Evolutionary conservation across 2,797 vertebrate genomes (phyloP).

Genomic region (Danio kyathit): DNA sequence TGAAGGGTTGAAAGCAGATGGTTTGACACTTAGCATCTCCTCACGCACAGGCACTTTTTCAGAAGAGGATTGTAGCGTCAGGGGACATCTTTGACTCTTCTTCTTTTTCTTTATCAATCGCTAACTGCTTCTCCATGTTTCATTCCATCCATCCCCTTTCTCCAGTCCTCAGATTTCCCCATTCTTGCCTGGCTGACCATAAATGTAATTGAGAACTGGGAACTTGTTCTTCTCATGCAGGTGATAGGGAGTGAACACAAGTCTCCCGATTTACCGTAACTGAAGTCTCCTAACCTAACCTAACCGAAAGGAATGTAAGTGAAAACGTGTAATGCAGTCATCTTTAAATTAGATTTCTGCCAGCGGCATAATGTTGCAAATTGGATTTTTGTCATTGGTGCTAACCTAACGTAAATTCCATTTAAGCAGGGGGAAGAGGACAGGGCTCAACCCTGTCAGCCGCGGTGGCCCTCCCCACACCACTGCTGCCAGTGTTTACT

Average conservation of each 20-base stretch:
- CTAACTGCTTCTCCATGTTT: constrained; percentile 61
- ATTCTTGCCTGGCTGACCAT: constrained; percentile 11
- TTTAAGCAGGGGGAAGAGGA: constrained; percentile 69
- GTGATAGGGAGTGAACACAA: constrained; percentile 30
- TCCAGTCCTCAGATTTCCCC: constrained; percentile 21
- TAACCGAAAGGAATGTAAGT: not conserved
- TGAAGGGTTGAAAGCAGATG: constrained; percentile 74
- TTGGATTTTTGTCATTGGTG: constrained; percentile 81
- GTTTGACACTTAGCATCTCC: constrained; percentile 74
- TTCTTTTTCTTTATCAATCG: constrained; percentile 46
- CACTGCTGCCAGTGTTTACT: constrained; percentile 44
- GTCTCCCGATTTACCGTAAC: not conserved
- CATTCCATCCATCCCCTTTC: constrained; percentile 46
- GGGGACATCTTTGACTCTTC: constrained; percentile 56
- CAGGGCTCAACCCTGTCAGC: constrained; percentile 48
- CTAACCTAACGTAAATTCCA: constrained; percentile 82
- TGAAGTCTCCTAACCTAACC: not conserved
- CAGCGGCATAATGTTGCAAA: constrained; percentile 80
- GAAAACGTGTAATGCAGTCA: constrained; percentile 72
- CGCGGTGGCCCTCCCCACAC: constrained; percentile 4
- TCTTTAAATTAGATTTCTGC: constrained; percentile 79
- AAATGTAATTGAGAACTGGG: constrained; percentile 1
- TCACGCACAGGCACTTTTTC: constrained; percentile 73
- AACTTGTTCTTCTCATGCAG: not conserved
- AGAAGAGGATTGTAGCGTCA: constrained; percentile 53